Percentiles rank a stretch among this genome's conserved stretches.
Evolutionary conservation across 2,888 invertebrate genomes (phyloP).

Genomic region (Globia sparganii): DNA sequence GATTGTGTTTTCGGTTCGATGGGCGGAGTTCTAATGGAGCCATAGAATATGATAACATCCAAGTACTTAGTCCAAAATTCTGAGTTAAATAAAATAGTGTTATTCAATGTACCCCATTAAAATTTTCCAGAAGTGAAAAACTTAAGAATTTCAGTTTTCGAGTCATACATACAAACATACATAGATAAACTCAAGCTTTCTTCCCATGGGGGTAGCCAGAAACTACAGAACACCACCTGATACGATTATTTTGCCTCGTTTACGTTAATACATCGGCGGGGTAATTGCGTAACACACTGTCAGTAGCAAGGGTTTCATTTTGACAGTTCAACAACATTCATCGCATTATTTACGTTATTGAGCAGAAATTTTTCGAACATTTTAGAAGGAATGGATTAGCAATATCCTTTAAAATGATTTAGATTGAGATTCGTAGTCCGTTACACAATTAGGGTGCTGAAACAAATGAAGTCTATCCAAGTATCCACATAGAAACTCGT

Average conservation of each 20-base stretch:
- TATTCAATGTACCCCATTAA: neutral
- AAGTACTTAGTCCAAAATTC: neutral
- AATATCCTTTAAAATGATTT: too few species aligned
- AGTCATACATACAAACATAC: neutral
- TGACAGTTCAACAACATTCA: too few species aligned
- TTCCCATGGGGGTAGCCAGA: too few species aligned
- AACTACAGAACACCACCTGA: too few species aligned
- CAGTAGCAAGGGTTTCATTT: too few species aligned
- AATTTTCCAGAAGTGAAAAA: neutral
- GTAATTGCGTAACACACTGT: too few species aligned
- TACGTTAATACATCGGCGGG: neutral
- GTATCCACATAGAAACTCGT: constrained; percentile 33
- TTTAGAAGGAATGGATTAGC: too few species aligned
- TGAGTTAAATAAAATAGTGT: neutral
- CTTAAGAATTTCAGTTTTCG: neutral
- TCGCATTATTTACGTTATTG: too few species aligned
- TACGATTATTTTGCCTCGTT: too few species aligned
- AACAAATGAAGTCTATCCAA: constrained; percentile 27
- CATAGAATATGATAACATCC: constrained; percentile 3
- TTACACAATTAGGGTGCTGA: neutral
- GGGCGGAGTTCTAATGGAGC: constrained; percentile 10
- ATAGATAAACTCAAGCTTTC: too few species aligned
- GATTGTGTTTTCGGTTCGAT: constrained; percentile 53
- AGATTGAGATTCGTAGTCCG: too few species aligned
- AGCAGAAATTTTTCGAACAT: too few species aligned